Base-by-base conservation (phyloP, 2,888 invertebrate genomes). In the Amphipyra berbera region DNA sequence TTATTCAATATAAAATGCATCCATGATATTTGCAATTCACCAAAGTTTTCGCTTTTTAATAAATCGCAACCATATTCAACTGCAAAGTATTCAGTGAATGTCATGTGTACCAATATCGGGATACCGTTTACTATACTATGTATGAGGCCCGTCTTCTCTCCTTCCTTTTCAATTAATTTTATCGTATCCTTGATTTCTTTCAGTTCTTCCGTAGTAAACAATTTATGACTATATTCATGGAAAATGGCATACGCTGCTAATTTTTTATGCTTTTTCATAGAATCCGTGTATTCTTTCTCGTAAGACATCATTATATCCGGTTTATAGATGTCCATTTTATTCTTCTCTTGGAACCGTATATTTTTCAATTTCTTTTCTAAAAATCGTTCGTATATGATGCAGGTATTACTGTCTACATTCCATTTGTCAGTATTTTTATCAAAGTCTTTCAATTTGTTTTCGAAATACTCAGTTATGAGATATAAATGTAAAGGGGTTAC, bases 391-490 rank as follows among this genome's bases (percentile, higher is more conserved):
- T 74, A 74, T 1, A 65, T 55, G 8, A 67, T 49, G 38, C 61
- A 74, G 0, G 56, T 60, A 30, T 70, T 70, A n/a, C n/a, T n/a
- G 4, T 74, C 55, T 27, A 74, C 21, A 40, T 73, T 53, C 74
- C 74, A 74, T 42, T 54, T 50, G 4, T 52, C 21, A 21, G 21
- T 47, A 0, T 5, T 15, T 6, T 35, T 1, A 0, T 13, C 48
- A 6, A n/a, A 30, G 7, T 60, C 38, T 12, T 40, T 21, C 3
- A 21, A 21, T 21, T 21, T 21, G 21, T 21, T 21, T 21, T 21
- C 21, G 21, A 21, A 2, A 46, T 40, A 75, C 45, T 48, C 46
- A 35, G 13, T 40, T 57, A 1, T 70, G 64, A 45, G 65, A 61
- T 9, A 54, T 35, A 13, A 72, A 74, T 3, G 56, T 10, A 77